phyloP scores from a whole-genome alignment of 2,797 vertebrate species.

The Scarus forsteni region DNA sequence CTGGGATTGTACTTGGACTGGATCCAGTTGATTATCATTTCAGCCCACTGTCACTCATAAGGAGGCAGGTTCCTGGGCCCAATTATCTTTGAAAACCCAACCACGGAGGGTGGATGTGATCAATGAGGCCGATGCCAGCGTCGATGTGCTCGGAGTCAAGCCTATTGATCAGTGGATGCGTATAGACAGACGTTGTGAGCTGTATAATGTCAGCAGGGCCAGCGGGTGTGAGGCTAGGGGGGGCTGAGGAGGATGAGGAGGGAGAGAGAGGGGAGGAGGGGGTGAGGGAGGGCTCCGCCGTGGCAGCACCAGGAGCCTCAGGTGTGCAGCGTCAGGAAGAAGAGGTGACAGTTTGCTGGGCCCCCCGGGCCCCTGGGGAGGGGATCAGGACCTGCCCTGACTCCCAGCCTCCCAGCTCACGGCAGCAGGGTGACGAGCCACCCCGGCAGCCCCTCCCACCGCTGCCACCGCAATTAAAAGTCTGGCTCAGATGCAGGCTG shows the following conservation, averaged over 20 bases:
- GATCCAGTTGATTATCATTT: slow-evolving; percentile 83
- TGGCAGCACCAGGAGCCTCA: slow-evolving; percentile 77
- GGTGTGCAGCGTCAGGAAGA: slow-evolving; percentile 91
- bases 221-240: slow-evolving; percentile 33
- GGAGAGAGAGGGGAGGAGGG: background rate
- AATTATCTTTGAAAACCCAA: slow-evolving; percentile 93
- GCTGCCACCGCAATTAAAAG: slow-evolving; percentile 80
- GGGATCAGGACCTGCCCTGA: slow-evolving; percentile 88
- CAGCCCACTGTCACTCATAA: slow-evolving; percentile 83
- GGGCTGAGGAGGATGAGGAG: slow-evolving; percentile 59
- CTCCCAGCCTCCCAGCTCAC: slow-evolving; percentile 79
- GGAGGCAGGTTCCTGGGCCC: slow-evolving; percentile 83
- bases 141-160: slow-evolving; percentile 89
- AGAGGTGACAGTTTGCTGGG: slow-evolving; percentile 89
- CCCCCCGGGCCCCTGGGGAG: slow-evolving; percentile 78
- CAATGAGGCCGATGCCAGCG: slow-evolving; percentile 90
- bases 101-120: slow-evolving; percentile 90
- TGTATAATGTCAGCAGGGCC: slow-evolving; percentile 92
- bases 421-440: slow-evolving; percentile 74
- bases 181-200: slow-evolving; percentile 90
- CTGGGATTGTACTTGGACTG: slow-evolving; percentile 72
- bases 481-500: slow-evolving; percentile 76
- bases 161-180: slow-evolving; percentile 91
- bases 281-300: slow-evolving; percentile 33
- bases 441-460: slow-evolving; percentile 67